Evolutionary conservation across 2,888 invertebrate species (phyloP), one percentile per base, ranked within the genome.

Genomic region (Tetrapedia diversipes): DNA sequence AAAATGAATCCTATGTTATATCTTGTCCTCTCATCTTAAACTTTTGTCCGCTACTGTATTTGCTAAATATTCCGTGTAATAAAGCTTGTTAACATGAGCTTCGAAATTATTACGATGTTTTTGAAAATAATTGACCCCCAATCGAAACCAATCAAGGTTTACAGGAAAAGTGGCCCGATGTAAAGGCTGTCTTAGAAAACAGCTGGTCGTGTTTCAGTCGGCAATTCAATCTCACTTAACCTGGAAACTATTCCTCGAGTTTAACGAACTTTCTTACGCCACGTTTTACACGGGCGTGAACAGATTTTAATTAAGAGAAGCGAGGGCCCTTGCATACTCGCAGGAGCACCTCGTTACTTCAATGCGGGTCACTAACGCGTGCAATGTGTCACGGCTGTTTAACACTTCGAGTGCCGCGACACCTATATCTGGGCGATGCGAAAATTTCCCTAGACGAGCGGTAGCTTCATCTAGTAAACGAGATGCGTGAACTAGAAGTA

Each of bases 341-440:
- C 27, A 24, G 34, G 54, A 65, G 41, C 32, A 65, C 53, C 65
- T 74, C 59, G 75, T 75, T 75, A 74, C 65, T 60, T 57, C 65
- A 41, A 75, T 76, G 61, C 77, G 59, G 64, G 64, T 75, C 75
- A 74, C 74, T 75, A 75, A 69, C 81, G 70, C 63, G 74, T 60
- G 61, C 65, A 41, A 60, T 61, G 59, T 65, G 59, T 74, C 65
- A 54, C 59, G 45, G 32, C 37, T 65, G 60, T 75, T 74, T 65
- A 60, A 74, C 74, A 22, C n/a, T n/a, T n/a, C n/a, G n/a, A n/a
- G n/a, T n/a, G n/a, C n/a, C n/a, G n/a, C n/a, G n/a, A n/a, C n/a
- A n/a, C n/a, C n/a, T n/a, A n/a, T n/a, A n/a, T n/a, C n/a, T n/a
- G n/a, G n/a, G n/a, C n/a, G n/a, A n/a, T n/a, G n/a, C n/a, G n/a